Conservation (phyloP, 2,888 invertebrate genomes). For the Hirudinaria manillensis region DNA sequence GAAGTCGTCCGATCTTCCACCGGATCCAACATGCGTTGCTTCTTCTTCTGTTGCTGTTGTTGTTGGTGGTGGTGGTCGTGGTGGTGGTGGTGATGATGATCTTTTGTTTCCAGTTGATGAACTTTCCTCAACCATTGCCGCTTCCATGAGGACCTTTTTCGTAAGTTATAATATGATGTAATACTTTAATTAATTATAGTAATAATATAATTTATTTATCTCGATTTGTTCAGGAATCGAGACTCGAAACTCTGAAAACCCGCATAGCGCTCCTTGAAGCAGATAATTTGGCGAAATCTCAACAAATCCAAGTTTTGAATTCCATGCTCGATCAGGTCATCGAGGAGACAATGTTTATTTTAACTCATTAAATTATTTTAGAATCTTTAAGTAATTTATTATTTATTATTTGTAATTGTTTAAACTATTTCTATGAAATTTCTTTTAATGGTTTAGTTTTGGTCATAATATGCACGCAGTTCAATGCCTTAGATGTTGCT, state of each 20-base stretch:
- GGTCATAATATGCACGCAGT: too few relatives aligned
- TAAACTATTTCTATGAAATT: too few relatives aligned
- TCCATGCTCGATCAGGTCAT: conserved; percentile 7
- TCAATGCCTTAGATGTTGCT: too few relatives aligned
- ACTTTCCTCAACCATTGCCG: background rate
- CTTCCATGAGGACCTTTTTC: background rate
- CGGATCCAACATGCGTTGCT: background rate
- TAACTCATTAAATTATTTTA: background rate
- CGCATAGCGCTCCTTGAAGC: background rate
- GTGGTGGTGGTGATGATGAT: background rate
- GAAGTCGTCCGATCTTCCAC: background rate
- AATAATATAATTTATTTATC: background rate
- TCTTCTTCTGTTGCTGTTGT: background rate
- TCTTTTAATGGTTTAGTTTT: too few relatives aligned
- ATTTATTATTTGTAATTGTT: too few relatives aligned
- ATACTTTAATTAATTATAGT: background rate
- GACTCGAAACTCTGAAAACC: background rate
- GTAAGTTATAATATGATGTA: background rate
- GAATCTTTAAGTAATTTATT: too few relatives aligned
- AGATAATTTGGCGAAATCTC: conserved; percentile 5
- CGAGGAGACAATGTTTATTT: background rate
- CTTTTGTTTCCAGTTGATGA: background rate
- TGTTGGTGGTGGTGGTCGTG: background rate
- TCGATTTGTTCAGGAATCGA: background rate
- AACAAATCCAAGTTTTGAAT: conserved; percentile 9